A percentile compares a stretch with the other conserved stretches of the same genome.
phyloP scores from a whole-genome alignment of 2,113 vertebrate genomes.

The Lasiurus borealis region DNA sequence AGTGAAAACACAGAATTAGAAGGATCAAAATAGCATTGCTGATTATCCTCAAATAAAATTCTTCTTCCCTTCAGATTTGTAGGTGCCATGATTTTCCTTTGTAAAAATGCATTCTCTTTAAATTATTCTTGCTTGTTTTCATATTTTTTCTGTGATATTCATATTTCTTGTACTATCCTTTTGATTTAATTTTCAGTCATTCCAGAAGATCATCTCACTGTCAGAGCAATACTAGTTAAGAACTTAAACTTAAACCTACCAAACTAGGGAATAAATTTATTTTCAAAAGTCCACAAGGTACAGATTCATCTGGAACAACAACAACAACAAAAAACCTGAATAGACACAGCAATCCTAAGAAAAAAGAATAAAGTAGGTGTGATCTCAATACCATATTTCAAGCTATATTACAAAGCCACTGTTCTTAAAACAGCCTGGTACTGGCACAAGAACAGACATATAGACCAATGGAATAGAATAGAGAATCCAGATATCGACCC shows the following conservation, averaged over 20 bases:
- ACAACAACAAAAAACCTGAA: too few species aligned
- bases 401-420: too few species aligned
- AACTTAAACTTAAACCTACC: background rate
- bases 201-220: constrained; percentile 28
- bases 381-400: too few species aligned
- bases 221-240: background rate
- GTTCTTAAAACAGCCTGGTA: too few species aligned
- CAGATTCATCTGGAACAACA: too few species aligned
- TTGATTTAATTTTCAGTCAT: constrained; percentile 50
- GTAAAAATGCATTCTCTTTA: background rate
- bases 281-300: background rate
- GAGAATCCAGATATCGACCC: too few species aligned
- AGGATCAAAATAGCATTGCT: background rate
- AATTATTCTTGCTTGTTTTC: background rate
- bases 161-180: background rate
- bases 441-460: too few species aligned
- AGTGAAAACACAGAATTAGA: constrained; percentile 59
- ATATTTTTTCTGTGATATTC: background rate
- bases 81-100: background rate
- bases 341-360: too few species aligned
- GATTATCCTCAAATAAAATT: background rate
- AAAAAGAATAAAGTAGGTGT: too few species aligned
- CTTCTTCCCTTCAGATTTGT: background rate
- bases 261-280: background rate
- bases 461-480: too few species aligned